Evolutionary conservation across 2,113 vertebrate species (phyloP), one percentile per base, ranked within the genome.

Genomic region (Varanus salvator): DNA sequence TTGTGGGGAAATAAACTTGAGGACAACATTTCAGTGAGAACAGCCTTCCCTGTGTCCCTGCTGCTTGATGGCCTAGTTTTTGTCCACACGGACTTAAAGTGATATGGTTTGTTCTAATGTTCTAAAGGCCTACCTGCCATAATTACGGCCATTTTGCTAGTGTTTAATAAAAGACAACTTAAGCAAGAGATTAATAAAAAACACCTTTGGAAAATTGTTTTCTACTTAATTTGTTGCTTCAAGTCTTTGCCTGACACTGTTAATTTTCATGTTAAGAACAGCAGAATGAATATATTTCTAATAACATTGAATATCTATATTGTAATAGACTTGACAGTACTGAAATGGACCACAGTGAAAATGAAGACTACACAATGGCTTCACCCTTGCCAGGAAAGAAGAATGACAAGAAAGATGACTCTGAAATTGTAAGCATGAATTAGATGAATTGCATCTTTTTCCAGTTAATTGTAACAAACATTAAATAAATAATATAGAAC

Each of bases 331-430:
- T 97, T 74, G 98, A 99, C 96, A 98, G 98, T 95, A 97, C 97
- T 93, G 98, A 99, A 95, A 97, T 99, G 97, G 99, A 99, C 96
- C 98, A 98, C 91, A 99, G 98, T 96, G 99, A 99, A 97, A 99
- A 99, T 92, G 99, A 99, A 96, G 99, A 99, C 94, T 98, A 98
- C 90, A 97, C 98, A 64, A 96, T 99, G 93, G 6, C 95, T 92
- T 97, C 98, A 2, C 97, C 97, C n/a, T 95, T 97, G 92, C 96
- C 97, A 69, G 97, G 96, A 48, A 98, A 98, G 87, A 98, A 98
- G 94, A 96, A 96, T 93, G 98, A 98, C 95, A 97, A 98, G 95
- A 97, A 98, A 92, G 98, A 98, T 74, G 97, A 98, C 95, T 95
- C 97, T 95, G 97, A 98, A 91, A 96, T 98, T 97, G 96, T 98